Conservation (phyloP, 2,888 invertebrate species). For the Oxycera nigricornis region DNA sequence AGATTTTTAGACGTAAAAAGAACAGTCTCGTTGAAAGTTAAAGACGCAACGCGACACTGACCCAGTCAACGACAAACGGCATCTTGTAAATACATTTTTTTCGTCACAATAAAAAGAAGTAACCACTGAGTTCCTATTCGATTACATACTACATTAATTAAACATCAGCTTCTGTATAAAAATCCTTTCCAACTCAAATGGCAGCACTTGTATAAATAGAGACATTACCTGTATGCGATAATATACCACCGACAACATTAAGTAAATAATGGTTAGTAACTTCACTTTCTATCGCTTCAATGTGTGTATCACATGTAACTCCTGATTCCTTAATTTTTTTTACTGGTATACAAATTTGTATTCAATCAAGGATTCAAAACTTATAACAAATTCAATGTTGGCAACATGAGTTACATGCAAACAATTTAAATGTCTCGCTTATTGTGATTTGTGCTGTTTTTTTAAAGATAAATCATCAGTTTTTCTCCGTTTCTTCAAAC, state of each 20-base stretch:
- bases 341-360: too few species aligned
- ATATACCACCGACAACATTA: background rate
- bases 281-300: background rate
- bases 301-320: background rate
- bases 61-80: background rate
- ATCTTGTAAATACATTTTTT: conserved; percentile 7
- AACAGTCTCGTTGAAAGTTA: conserved; percentile 63
- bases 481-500: background rate
- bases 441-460: background rate
- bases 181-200: background rate
- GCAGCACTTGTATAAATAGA: conserved; percentile 18
- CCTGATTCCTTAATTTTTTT: too few species aligned
- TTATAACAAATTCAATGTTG: too few species aligned
- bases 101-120: background rate
- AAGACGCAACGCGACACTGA: background rate
- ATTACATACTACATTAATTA: background rate
- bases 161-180: background rate
- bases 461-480: background rate
- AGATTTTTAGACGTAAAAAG: conserved; percentile 75
- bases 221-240: background rate
- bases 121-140: background rate
- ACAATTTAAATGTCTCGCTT: background rate
- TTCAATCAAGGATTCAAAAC: too few species aligned
- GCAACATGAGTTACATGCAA: background rate
- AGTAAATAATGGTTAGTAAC: background rate